These are phyloP conservation scores for Dolichallabes microphthalmus DNA, from an alignment of 2,113 vertebrate species.

Conservation along the genomic window DNA sequence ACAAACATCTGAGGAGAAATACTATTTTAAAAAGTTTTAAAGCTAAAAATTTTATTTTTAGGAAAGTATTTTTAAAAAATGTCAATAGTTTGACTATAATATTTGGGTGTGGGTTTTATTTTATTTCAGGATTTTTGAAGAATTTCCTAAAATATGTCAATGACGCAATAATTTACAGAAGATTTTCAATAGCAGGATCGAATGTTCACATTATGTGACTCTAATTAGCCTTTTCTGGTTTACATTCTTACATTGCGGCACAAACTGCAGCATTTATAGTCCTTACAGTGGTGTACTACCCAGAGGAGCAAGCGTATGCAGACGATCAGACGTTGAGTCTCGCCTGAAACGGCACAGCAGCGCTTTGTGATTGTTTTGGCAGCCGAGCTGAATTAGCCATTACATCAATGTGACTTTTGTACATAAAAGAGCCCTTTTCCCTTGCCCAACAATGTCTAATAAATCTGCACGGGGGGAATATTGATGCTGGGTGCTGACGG, in stretches of 20 bases:
- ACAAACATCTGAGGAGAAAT: neutral
- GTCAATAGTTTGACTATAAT: neutral
- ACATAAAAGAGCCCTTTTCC: conserved; percentile 71
- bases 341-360: conserved; percentile 63
- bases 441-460: conserved; percentile 87
- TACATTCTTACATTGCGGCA: neutral
- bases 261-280: conserved; percentile 9
- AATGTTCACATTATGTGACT: neutral
- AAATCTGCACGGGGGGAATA: conserved; percentile 88
- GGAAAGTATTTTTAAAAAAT: too few species aligned
- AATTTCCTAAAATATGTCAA: neutral
- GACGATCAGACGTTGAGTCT: conserved; percentile 56
- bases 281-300: neutral
- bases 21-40: neutral
- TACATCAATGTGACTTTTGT: conserved; percentile 82
- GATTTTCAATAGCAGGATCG: neutral
- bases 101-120: too few species aligned
- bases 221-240: conserved; percentile 6
- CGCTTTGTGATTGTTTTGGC: conserved; percentile 71
- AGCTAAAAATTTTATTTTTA: neutral
- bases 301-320: conserved; percentile 1
- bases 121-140: too few species aligned
- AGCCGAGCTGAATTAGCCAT: conserved; percentile 72
- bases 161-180: neutral
- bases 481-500: conserved; percentile 88